Evolutionary conservation across 2,888 invertebrate species (phyloP).

Genomic region (Sarcophaga variegata): DNA sequence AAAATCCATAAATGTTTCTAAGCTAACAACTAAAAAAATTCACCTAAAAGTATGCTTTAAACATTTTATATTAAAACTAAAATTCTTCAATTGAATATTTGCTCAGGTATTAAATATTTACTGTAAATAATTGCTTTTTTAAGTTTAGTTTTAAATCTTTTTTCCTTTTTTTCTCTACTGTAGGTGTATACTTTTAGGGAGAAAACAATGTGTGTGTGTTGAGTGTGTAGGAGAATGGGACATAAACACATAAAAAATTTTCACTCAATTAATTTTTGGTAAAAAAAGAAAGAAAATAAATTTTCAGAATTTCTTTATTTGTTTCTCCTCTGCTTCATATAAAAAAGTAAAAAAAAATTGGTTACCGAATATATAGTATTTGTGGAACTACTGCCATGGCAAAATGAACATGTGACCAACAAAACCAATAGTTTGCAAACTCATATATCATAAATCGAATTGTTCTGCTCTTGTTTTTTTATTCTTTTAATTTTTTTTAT

Average conservation of each 20-base stretch:
- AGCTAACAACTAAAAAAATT: background rate
- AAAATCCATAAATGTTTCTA: no score
- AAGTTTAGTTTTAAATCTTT: background rate
- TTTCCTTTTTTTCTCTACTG: background rate
- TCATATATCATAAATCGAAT: conserved; percentile 53
- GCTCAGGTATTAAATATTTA: conserved; percentile 58
- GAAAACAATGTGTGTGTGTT: background rate
- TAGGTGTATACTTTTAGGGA: background rate
- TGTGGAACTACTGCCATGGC: background rate
- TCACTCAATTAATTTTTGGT: conserved; percentile 74
- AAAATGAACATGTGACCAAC: conserved; percentile 38
- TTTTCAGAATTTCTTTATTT: background rate
- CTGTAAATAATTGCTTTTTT: conserved; percentile 19
- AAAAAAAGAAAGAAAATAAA: conserved; percentile 58
- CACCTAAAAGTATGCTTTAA: conserved; percentile 46
- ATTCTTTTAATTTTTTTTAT: background rate
- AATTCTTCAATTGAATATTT: background rate
- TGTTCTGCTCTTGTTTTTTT: conserved; percentile 1
- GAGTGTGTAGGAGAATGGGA: background rate
- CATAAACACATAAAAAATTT: conserved; percentile 70
- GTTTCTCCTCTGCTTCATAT: background rate
- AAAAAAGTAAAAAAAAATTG: conserved; percentile 56
- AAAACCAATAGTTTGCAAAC: conserved; percentile 58
- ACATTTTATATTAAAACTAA: background rate
- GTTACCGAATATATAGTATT: conserved; percentile 26